phyloP scores from a whole-genome alignment of 2,888 invertebrate species.

The Drosophila paranaensis region DNA sequence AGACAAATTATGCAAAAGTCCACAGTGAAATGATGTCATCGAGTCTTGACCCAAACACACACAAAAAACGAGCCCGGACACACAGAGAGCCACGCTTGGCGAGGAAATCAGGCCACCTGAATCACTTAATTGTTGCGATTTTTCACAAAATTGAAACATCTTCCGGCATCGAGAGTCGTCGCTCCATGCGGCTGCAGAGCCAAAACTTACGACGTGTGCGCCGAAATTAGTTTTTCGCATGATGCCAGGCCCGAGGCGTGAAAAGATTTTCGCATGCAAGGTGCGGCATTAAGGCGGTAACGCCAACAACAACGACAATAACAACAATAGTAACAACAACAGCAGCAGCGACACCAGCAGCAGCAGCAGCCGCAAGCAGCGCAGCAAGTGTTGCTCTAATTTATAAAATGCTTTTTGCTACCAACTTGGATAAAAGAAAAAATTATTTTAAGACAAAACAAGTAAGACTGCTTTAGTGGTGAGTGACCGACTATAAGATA shows the following conservation, averaged over 20 bases:
- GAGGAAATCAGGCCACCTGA: constrained; percentile 75
- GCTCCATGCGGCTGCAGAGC: neutral
- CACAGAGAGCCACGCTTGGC: neutral
- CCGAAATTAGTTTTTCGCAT: constrained; percentile 80
- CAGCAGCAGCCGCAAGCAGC: constrained; percentile 40
- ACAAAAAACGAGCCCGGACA: neutral
- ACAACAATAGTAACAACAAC: constrained; percentile 18
- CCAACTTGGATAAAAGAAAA: constrained; percentile 51
- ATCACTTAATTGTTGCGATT: constrained; percentile 78
- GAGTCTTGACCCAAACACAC: constrained; percentile 23
- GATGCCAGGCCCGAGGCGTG: constrained; percentile 70
- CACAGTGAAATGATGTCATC: constrained; percentile 8
- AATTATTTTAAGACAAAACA: constrained; percentile 29
- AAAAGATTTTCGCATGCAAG: constrained; percentile 78
- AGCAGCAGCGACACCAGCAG: constrained; percentile 27
- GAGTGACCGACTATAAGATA: constrained; percentile 31
- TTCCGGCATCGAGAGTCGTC: constrained; percentile 58
- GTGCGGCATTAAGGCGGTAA: constrained; percentile 63
- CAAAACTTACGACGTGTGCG: constrained; percentile 77
- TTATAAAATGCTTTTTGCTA: constrained; percentile 77
- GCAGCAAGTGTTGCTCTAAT: constrained; percentile 78
- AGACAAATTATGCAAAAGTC: constrained; percentile 75
- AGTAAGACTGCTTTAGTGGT: constrained; percentile 1
- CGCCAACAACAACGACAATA: constrained; percentile 30
- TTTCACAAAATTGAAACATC: constrained; percentile 76